These are phyloP conservation scores for Norana najaformis DNA, from an alignment of 2,888 invertebrate genomes.

Conservation along the genomic window DNA sequence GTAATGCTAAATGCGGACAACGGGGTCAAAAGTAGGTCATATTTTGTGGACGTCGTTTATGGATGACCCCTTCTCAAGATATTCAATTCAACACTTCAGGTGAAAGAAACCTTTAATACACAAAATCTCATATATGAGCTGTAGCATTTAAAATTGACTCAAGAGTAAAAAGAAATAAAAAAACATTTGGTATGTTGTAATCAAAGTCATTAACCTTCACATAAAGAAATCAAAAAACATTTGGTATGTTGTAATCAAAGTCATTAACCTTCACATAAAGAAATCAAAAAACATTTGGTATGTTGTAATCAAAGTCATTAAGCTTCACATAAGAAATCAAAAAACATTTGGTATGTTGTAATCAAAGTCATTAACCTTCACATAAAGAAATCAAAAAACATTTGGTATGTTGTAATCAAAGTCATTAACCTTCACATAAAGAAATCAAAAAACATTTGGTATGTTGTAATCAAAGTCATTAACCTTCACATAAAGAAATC, in stretches of 20 bases:
- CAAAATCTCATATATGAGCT: neutral
- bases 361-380: no score
- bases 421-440: no score
- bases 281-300: neutral
- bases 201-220: neutral
- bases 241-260: neutral
- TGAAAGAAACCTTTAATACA: neutral
- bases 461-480: neutral
- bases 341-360: neutral
- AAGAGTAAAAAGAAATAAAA: neutral
- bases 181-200: neutral
- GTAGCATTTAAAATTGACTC: neutral
- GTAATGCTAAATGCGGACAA: no score
- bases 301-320: neutral
- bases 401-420: neutral
- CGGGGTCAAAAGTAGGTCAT: no score
- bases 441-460: neutral
- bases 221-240: neutral
- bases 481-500: no score
- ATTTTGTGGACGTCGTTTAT: no score
- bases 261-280: no score
- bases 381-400: neutral
- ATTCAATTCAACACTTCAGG: neutral
- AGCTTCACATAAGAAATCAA: neutral
- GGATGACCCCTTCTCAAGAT: no score